Base-by-base conservation (phyloP, 2,797 vertebrate genomes). In the Scarus forsteni region DNA sequence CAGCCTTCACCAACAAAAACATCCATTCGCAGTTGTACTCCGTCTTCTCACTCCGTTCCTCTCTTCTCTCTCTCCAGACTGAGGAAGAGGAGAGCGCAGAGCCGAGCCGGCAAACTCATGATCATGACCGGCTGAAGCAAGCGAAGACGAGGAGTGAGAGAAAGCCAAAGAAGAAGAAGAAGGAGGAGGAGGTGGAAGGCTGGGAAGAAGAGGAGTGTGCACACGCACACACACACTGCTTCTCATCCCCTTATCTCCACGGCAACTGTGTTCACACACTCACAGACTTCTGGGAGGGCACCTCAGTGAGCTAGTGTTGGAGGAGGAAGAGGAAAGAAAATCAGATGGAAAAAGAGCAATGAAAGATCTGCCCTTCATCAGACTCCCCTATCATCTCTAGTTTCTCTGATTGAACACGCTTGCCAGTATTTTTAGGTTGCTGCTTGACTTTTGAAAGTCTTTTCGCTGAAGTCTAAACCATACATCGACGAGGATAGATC, bases 211-310 rank as follows among this genome's bases (percentile, higher is more conserved):
- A 84, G 57, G 73, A 79, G 54, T 73, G 73, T 74, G 19, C 55
- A 70, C 77, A 58, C 72, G 38, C 38, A 7, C 7, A 56, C 80
- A 71, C 66, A 45, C 71, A 57, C 69, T 73, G 85, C 69, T 74
- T 83, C 74, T 82, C 86, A 73, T 80, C 79, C 77, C 65, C 81
- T 80, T 86, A 88, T 92, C 88, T 91, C 89, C 92, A 93, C 73
- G 86, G 92, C 91, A 92, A 93, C 92, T 70, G 89, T 67, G 76
- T 87, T 91, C 87, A 73, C 88, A 86, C 74, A 43, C 84, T 84
- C 16, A 48, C 77, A 85, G 83, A 80, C 82, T 89, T 85, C 79
- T 86, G 84, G 78, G 83, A 82, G 86, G 84, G 88, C 75, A 88
- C 85, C 75, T 86, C 40, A 18, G 66, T 43, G 49, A 80, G 85